Base-by-base conservation (phyloP, 2,888 invertebrate species). In the Mallateleia sp. region DNA sequence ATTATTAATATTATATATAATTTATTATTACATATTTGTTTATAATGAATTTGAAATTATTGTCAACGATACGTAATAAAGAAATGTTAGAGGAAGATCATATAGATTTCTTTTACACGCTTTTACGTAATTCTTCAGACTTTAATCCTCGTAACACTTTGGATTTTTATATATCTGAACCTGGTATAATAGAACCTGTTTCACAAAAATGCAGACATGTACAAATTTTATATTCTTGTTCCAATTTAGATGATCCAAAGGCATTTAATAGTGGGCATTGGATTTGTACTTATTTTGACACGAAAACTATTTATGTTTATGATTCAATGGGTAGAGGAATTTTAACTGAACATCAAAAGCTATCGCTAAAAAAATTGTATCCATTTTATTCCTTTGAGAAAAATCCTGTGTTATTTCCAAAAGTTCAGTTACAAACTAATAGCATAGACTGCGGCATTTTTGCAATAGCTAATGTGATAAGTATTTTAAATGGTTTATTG, bases 161-260 rank as follows among this genome's bases (percentile, higher is more conserved):
- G 6, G 14, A 56, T 25, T 79, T 79, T 60, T 79, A 22, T n/a
- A 56, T 77, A 8, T 1, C 1, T 32, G 77, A 56, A 56, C 1
- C 6, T 20, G 14, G 32, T 25, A 18, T 24, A 15, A 25, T 66
- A 34, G 47, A 66, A 28, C 69, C 78, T 28, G 60, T 79, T 9
- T 20, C 38, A 11, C 45, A 67, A 24, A 78, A 69, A 32, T 25
- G n/a, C 3, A 56, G 54, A 24, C 69, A 83, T 25, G 71, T 83
- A 20, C 77, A 77, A 78, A 62, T 77, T 47, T 77, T 78, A 7
- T 77, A 34, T 71, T 60, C 69, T 52, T 50, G 50, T 84, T 22
- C 58, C 0, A 14, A 69, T 45, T 24, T 66, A 11, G 14, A 28
- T n/a, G 22, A 52, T 24, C 52, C 14, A 25, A 24, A 28, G 32